Conservation (phyloP, 2,888 invertebrate species). For the Noctuana brunneofusca region DNA sequence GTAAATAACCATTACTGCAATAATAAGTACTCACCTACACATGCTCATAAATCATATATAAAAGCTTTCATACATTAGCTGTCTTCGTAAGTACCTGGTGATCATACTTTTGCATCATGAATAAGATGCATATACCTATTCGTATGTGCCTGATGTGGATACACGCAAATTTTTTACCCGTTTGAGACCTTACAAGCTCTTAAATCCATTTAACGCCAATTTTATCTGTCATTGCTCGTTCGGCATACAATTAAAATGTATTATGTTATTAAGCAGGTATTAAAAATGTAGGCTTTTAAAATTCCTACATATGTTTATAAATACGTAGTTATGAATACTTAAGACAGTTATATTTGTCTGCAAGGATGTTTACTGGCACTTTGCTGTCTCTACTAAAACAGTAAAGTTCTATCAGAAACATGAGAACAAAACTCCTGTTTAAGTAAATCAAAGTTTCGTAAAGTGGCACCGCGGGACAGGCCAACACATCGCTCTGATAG, state of each 20-base stretch:
- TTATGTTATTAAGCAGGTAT: too few relatives aligned
- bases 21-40: not conserved
- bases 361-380: not conserved
- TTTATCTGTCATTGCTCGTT: too few relatives aligned
- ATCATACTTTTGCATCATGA: slow-evolving; percentile 5
- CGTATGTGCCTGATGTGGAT: slow-evolving; percentile 8
- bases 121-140: too few relatives aligned
- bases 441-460: slow-evolving; percentile 65
- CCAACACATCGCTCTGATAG: slow-evolving; percentile 64
- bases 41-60: slow-evolving; percentile 2
- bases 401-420: slow-evolving; percentile 40
- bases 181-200: not conserved
- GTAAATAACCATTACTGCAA: too few relatives aligned
- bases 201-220: too few relatives aligned
- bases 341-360: not conserved
- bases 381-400: not conserved
- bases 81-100: not conserved
- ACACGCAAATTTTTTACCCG: not conserved
- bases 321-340: too few relatives aligned
- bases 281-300: too few relatives aligned
- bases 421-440: slow-evolving; percentile 43
- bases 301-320: too few relatives aligned
- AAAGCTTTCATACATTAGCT: slow-evolving; percentile 14
- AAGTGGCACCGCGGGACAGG: slow-evolving; percentile 60
- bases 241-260: too few relatives aligned